Base-by-base conservation (phyloP, 2,888 invertebrate species). In the Scaptomyza flava region DNA sequence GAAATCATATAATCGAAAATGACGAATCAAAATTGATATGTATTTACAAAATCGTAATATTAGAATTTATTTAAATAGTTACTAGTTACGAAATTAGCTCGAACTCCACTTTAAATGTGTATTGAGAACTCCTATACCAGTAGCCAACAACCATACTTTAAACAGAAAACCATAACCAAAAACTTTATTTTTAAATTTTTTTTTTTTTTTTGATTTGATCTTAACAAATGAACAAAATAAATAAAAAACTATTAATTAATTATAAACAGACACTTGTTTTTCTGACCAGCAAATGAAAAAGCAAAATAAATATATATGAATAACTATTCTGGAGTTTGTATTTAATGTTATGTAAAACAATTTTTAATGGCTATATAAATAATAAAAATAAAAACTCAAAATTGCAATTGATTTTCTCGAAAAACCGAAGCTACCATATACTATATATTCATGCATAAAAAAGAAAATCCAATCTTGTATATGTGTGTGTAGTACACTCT, bases 51-150 rank as follows among this genome's bases (percentile, higher is more conserved):
- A 47, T 23, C 51, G 41, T 64, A 64, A 45, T 68, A 72, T 57
- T 74, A 67, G 68, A 56, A 53, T 73, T 73, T 77, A 68, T 63
- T 68, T 45, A 77, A 66, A 53, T 78, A 74, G 70, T 74, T 68
- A 66, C 77, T 79, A 85, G 82, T 60, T 59, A 48, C 68, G 59
- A 82, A 43, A 43, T 42, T 58, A 53, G 56, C 54, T 73, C 59
- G 41, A 68, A 65, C 50, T 38, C 60, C 50, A 64, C 75, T 70
- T 31, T n/a, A 14, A 62, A 66, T 38, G 47, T 73, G 51, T 60
- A 67, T 72, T 45, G 62, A 72, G 53, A 72, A 72, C 67, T 71
- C 75, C 81, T 80, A 86, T 41, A 65, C 74, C 86, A 77, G 70
- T 76, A 78, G 75, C 64, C 58, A 74, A 74, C 51, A 34, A 42